Conservation (phyloP, 1,140 invertebrate genomes). For the Meloidogyne hapla region DNA sequence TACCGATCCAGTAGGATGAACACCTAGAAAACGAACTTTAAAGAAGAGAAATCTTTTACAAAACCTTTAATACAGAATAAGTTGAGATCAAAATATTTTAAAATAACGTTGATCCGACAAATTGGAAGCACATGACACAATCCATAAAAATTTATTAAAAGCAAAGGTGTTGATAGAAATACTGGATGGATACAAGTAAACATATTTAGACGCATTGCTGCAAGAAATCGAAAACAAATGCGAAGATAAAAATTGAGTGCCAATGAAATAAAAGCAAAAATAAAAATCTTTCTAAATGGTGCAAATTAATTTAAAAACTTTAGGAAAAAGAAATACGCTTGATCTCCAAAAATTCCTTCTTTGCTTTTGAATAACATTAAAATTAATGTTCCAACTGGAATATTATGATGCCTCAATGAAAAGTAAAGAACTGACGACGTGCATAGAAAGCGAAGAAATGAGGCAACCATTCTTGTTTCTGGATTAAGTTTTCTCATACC, state of each 20-base stretch:
- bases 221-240: constrained; percentile 48
- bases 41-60: not conserved
- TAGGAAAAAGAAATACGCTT: constrained; percentile 16
- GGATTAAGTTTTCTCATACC: constrained; percentile 50
- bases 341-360: constrained; percentile 23
- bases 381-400: constrained; percentile 29
- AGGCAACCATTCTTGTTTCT: constrained; percentile 41
- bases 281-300: constrained; percentile 40
- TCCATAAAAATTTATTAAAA: constrained; percentile 35
- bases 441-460: constrained; percentile 38
- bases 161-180: constrained; percentile 41
- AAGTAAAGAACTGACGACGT: constrained; percentile 32
- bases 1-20: constrained; percentile 18
- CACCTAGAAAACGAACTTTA: constrained; percentile 12
- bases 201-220: constrained; percentile 47
- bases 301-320: constrained; percentile 19
- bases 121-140: constrained; percentile 39
- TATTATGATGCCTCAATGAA: constrained; percentile 29
- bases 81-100: constrained; percentile 38
- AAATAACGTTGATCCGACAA: constrained; percentile 40
- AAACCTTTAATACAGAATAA: constrained; percentile 37
- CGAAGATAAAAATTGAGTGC: constrained; percentile 40
- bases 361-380: constrained; percentile 30
- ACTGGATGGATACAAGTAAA: constrained; percentile 47
- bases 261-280: constrained; percentile 40